These are phyloP conservation scores for Lophura swinhoii DNA, from an alignment of 2,797 vertebrate genomes.

Conservation along the genomic window DNA sequence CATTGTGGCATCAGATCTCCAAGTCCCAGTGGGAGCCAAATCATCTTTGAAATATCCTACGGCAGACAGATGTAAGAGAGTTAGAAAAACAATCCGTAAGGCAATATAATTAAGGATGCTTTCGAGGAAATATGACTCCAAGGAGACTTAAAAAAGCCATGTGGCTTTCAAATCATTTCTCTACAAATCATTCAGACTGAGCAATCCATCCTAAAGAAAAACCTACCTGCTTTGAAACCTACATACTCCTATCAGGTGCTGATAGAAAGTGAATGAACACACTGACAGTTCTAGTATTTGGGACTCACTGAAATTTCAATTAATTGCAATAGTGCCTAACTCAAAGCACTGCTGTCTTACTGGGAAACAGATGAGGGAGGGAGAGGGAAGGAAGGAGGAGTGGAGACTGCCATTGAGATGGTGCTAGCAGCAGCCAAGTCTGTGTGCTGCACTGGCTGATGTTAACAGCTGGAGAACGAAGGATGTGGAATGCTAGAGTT, in stretches of 20 bases:
- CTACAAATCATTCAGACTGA: neutral
- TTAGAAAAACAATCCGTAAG: neutral
- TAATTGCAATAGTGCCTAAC: neutral
- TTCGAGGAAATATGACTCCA: neutral
- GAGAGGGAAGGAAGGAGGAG: neutral
- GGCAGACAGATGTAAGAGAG: neutral
- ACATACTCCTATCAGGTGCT: neutral
- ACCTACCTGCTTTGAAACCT: neutral
- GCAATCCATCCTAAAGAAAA: neutral
- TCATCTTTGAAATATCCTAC: slow-evolving; percentile 86
- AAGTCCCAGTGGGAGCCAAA: slow-evolving; percentile 78
- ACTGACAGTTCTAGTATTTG: neutral
- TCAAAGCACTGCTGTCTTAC: neutral
- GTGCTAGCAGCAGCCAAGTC: slow-evolving; percentile 32
- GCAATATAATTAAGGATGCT: neutral
- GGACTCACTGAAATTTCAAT: neutral
- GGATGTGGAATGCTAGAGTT: slow-evolving; percentile 68
- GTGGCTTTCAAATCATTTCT: neutral
- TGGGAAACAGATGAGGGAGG: neutral
- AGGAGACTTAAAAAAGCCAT: neutral
- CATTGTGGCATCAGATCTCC: slow-evolving; percentile 94
- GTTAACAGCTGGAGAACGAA: slow-evolving; percentile 51
- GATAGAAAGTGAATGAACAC: neutral
- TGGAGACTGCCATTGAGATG: neutral
- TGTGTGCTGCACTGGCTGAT: slow-evolving; percentile 47